A percentile compares a stretch with the other conserved stretches of the same genome.
phyloP scores from a whole-genome alignment of 1,140 invertebrate genomes.

The Semibalanus balanoides region DNA sequence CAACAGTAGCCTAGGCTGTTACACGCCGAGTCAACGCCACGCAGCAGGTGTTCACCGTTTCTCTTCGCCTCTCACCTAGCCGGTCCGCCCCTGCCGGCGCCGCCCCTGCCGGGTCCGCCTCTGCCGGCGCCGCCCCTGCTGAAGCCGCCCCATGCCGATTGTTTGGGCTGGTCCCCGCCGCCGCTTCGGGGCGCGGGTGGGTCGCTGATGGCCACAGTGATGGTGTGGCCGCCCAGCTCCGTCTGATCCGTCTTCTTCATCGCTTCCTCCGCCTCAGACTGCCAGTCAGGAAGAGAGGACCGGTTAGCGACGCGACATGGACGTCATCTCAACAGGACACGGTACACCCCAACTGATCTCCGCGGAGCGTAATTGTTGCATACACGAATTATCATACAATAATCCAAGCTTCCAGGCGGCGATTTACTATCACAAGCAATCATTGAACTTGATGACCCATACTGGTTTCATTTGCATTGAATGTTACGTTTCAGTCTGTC shows the following conservation, averaged over 20 bases:
- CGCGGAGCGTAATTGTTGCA: too few relatives aligned
- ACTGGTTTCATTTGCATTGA: too few relatives aligned
- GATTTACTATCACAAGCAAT: too few relatives aligned
- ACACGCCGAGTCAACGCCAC: too few relatives aligned
- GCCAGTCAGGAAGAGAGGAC: background rate
- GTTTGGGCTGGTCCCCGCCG: background rate
- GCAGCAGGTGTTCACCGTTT: too few relatives aligned
- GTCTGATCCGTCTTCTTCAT: background rate
- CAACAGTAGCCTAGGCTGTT: too few relatives aligned
- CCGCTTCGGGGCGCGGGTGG: background rate
- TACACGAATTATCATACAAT: too few relatives aligned
- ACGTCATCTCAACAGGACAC: background rate
- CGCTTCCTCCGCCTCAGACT: background rate
- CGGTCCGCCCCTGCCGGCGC: background rate
- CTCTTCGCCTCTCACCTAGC: background rate
- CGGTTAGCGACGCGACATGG: background rate
- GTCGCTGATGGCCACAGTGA: conserved; percentile 1
- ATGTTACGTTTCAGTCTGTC: too few relatives aligned
- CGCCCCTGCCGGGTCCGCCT: background rate
- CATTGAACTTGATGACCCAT: too few relatives aligned
- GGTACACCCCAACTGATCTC: too few relatives aligned
- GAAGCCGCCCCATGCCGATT: too few relatives aligned
- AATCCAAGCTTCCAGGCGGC: too few relatives aligned
- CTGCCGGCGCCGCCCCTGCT: background rate
- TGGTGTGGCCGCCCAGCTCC: background rate